phyloP scores from a whole-genome alignment of 2,113 vertebrate species.

The Glareola pratincola region DNA sequence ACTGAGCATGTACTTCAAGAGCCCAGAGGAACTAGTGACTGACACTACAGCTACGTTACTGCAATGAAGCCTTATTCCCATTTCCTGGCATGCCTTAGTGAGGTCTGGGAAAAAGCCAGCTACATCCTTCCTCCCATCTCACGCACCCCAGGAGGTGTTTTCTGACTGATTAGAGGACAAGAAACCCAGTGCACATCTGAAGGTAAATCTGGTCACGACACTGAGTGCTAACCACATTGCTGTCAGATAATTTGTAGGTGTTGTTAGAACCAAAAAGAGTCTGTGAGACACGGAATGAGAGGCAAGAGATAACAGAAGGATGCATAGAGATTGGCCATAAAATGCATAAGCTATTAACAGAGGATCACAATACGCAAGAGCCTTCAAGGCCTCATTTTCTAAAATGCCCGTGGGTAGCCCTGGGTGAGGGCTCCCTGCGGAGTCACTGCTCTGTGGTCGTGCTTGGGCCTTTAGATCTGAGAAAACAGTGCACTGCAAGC shows the following conservation, averaged over 20 bases:
- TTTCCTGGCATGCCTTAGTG: not conserved
- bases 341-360: not conserved
- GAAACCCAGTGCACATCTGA: not conserved
- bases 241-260: not conserved
- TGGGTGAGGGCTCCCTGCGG: not conserved
- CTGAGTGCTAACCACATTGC: not conserved
- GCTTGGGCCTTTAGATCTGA: not conserved
- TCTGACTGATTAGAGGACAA: not conserved
- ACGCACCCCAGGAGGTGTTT: not conserved
- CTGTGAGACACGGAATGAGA: not conserved
- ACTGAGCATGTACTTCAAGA: not conserved
- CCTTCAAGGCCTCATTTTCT: not conserved
- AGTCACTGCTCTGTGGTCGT: accelerated
- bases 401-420: not conserved
- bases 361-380: not conserved
- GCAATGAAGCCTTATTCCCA: not conserved
- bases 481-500: not conserved
- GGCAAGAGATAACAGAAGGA: not conserved
- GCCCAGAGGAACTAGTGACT: not conserved
- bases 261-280: not conserved
- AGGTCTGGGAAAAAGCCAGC: not conserved
- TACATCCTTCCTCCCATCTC: not conserved
- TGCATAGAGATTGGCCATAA: not conserved
- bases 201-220: not conserved
- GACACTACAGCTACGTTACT: not conserved